A percentile compares a stretch with the other conserved stretches of the same genome.
Conservation (phyloP, 2,797 vertebrate genomes). For the Eremophila alpestris region DNA sequence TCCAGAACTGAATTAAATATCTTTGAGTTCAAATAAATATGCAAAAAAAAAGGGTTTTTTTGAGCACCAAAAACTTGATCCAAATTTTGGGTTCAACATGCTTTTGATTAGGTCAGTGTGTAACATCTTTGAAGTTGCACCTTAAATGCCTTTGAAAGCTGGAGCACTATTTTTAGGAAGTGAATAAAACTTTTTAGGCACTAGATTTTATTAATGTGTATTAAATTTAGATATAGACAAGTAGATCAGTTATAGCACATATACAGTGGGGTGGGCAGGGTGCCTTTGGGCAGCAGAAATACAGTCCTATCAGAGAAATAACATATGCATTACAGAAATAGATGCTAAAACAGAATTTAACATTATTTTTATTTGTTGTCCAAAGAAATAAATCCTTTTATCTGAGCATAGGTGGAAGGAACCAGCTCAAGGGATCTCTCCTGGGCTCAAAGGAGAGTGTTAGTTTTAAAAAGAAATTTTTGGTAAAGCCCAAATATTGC, state of each 20-base stretch:
- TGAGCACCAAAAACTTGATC: background rate
- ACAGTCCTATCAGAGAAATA: background rate
- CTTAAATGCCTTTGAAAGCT: background rate
- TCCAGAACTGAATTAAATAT: background rate
- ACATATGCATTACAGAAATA: background rate
- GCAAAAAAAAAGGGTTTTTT: background rate
- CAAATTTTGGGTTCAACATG: background rate
- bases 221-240: background rate
- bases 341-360: background rate
- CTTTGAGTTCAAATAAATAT: background rate
- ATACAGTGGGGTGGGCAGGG: fast-evolving
- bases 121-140: background rate
- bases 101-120: background rate
- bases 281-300: background rate
- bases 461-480: background rate
- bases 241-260: background rate
- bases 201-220: background rate
- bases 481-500: background rate
- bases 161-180: background rate
- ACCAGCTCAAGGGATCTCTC: background rate
- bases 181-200: background rate
- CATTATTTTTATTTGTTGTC: background rate
- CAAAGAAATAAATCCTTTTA: background rate
- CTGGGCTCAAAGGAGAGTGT: background rate
- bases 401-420: background rate